Conservation (phyloP, 2,888 invertebrate genomes). For the Temnothorax rugatulus region DNA sequence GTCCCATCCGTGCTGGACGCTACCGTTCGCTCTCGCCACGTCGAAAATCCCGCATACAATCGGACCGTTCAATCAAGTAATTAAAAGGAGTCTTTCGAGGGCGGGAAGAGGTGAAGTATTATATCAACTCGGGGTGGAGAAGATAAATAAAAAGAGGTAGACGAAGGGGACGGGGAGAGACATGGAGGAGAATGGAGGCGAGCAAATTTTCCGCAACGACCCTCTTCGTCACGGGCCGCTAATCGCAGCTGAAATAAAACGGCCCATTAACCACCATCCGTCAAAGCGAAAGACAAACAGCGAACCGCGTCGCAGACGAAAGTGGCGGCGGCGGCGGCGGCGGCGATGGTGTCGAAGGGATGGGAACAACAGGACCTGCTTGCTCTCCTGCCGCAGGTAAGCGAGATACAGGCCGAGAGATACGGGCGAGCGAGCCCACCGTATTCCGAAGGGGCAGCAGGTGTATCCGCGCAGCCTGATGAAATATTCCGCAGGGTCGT, state of each 20-base stretch:
- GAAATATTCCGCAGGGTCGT: constrained; percentile 71
- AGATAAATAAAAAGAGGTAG: constrained; percentile 11
- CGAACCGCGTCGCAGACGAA: constrained; percentile 15
- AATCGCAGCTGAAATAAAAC: constrained; percentile 69
- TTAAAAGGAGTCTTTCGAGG: constrained; percentile 63
- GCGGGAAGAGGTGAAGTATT: neutral
- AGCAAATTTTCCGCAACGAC: constrained; percentile 54
- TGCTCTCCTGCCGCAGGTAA: neutral
- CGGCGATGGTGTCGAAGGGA: constrained; percentile 13
- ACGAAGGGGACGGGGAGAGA: neutral
- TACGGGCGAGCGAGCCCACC: neutral
- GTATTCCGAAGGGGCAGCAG: constrained; percentile 44
- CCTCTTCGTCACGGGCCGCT: constrained; percentile 61
- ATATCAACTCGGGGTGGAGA: constrained; percentile 20
- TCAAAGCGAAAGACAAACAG: constrained; percentile 61
- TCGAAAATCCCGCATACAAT: constrained; percentile 55
- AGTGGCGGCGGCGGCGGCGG: neutral
- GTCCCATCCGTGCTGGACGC: neutral
- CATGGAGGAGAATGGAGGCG: constrained; percentile 9
- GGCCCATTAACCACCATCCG: constrained; percentile 69
- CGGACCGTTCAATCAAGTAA: constrained; percentile 67
- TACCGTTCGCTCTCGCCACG: neutral
- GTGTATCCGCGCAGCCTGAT: constrained; percentile 52
- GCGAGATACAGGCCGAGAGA: neutral
- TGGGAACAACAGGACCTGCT: constrained; percentile 11